These are phyloP conservation scores for Myoxocephalus aenaeus DNA, from an alignment of 2,797 vertebrate species.

Conservation along the genomic window DNA sequence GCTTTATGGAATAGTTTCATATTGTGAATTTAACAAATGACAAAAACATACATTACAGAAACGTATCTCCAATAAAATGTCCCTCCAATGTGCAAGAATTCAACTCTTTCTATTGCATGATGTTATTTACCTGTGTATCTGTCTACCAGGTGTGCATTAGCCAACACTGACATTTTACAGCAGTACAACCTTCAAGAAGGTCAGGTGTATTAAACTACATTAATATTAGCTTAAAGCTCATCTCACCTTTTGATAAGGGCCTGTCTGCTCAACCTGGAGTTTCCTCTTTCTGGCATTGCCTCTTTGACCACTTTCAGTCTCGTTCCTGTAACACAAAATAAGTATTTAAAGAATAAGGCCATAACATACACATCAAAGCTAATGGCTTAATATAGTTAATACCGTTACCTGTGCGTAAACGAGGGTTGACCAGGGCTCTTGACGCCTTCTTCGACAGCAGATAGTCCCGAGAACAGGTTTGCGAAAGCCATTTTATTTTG, in stretches of 20 bases:
- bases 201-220: background rate
- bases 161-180: background rate
- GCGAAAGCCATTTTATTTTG: conserved; percentile 58
- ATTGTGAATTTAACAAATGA: background rate
- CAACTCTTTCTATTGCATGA: background rate
- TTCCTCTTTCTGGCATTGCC: conserved; percentile 44
- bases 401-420: conserved; percentile 31
- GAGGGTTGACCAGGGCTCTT: background rate
- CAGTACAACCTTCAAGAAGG: background rate
- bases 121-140: background rate
- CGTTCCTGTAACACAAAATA: conserved; percentile 28
- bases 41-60: background rate
- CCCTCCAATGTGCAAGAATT: background rate
- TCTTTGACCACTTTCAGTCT: background rate
- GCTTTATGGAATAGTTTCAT: background rate
- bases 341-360: background rate
- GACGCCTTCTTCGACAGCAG: background rate
- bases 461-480: conserved; percentile 61
- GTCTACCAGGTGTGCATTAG: background rate
- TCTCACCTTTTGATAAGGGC: conserved; percentile 40
- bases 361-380: background rate
- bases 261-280: background rate
- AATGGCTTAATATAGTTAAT: rapidly evolving
- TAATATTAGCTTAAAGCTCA: background rate
- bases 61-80: background rate